A percentile compares a stretch with the other conserved stretches of the same genome.
phyloP scores from a whole-genome alignment of 2,113 vertebrate genomes.

The Pygoscelis antarcticus region DNA sequence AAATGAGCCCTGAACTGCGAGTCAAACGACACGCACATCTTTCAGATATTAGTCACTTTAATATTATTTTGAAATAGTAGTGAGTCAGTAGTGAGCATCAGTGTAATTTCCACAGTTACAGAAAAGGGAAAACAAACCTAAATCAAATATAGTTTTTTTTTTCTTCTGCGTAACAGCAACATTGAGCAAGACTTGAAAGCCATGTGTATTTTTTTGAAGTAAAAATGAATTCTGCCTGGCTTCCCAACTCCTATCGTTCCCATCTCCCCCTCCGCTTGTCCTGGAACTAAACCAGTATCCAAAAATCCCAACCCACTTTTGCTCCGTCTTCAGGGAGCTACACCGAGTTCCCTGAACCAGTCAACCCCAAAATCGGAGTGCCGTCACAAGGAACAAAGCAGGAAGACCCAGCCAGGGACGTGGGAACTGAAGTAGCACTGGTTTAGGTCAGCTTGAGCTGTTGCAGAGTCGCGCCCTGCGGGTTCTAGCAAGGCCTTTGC shows the following conservation, averaged over 20 bases:
- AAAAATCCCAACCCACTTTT: neutral
- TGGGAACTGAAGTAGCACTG: neutral
- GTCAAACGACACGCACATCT: neutral
- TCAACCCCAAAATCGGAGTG: fast-evolving
- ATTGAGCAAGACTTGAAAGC: constrained; percentile 14
- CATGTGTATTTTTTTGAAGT: neutral
- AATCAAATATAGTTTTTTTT: neutral
- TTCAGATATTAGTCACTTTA: constrained; percentile 26
- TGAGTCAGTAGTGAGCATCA: constrained; percentile 38
- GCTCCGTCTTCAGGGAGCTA: neutral
- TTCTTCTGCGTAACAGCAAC: neutral
- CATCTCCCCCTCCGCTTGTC: neutral
- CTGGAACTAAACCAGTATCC: neutral
- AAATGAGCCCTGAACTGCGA: neutral
- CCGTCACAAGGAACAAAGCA: neutral
- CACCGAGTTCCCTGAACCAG: neutral
- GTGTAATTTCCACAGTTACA: constrained; percentile 11
- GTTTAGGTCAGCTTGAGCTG: neutral
- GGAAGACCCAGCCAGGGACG: neutral
- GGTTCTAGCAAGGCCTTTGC: neutral
- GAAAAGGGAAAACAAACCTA: constrained; percentile 49
- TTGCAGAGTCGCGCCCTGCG: too few relatives aligned
- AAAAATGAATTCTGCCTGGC: neutral
- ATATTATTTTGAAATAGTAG: neutral
- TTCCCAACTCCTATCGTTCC: neutral